Base-by-base conservation (phyloP, 2,888 invertebrate species). In the Electrophaes corylata region DNA sequence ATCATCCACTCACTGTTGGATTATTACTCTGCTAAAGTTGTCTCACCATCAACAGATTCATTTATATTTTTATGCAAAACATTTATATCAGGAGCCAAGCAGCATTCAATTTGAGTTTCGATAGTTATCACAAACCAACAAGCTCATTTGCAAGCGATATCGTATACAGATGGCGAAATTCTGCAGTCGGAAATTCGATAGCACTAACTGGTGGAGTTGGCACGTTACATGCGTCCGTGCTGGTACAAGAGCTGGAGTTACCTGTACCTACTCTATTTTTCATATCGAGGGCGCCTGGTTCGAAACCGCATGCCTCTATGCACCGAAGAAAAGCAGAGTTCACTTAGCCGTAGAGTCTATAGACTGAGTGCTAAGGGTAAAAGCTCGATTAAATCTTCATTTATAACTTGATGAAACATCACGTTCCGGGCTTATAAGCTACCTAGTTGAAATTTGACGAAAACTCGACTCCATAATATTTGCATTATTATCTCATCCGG, bases 161-260 rank as follows among this genome's bases (percentile, higher is more conserved):
- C 51, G 41, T 20, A 43, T 20, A 18, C 29, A 43, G 50, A 46
- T 47, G 39, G 44, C 45, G 47, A 44, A 50, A 57, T 47, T 45
- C 50, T 19, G 50, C 60, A 57, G 55, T 61, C 51, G 29, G 59
- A 55, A 35, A 23, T 46, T 46, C 53, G 50, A 49, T 59, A 59
- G 31, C 54, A 51, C 39, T 31, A 45, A 33, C 4, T 19, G 45
- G 16, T n/a, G 40, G 33, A 43, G 39, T 23, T 29, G 45, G 40
- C 56, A 43, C 48, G 52, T 20, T 45, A 39, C 40, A 29, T 19
- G 51, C 55, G 37, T 40, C 18, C 31, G 23, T 41, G 46, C 19
- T 29, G 31, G n/a, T 20, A 23, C 20, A 8, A 20, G 26, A 41
- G 23, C 41, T 41, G 41, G 18, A 19, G 39, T 41, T n/a, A 41